Base-by-base conservation (phyloP, 2,113 vertebrate genomes). In the Cynoglossus semilaevis region DNA sequence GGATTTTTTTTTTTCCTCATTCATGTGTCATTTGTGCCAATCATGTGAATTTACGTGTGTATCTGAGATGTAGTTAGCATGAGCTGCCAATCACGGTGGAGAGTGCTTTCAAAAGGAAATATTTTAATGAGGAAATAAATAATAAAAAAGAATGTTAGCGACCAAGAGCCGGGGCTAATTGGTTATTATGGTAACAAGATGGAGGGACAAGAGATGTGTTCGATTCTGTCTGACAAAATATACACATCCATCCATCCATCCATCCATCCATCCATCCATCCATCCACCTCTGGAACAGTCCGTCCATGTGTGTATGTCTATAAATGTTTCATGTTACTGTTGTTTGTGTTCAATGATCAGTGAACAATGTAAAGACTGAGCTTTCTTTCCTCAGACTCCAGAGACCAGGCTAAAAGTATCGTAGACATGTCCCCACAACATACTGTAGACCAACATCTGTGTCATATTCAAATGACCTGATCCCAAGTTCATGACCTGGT, bases 1-100 rank as follows among this genome's bases (percentile, higher is more conserved):
- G 6, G 22, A 29, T 29, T 29, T 29, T 29, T 29, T 29, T 29
- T 29, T 6, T 29, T 29, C 6, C 22, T 29, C 3, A 29, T 29
- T 29, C 22, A 29, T 29, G 22, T 6, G 22, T 29, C 22, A 29
- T 29, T 29, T 29, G 3, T 29, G 46, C 9, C 40, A 51, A 47
- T 79, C 45, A 46, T 41, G 51, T 14, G 41, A 50, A 46, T 56
- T 63, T 51, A 17, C 50, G 60, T 29, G 22, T 29, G 22, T 29
- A 47, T 51, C 50, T 72, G 55, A 70, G 41, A 46, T 56, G 62
- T 65, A 84, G 81, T 87, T 72, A 81, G 57, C 1, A 5, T 15
- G 52, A 71, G 62, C 74, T 84, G 80, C 62, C 83, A 82, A 84
- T 87, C 80, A 79, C 18, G 49, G 12, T n/a, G 16, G 54, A 74